Base-by-base conservation (phyloP, 2,888 invertebrate genomes). In the Dryadula phaetusa region DNA sequence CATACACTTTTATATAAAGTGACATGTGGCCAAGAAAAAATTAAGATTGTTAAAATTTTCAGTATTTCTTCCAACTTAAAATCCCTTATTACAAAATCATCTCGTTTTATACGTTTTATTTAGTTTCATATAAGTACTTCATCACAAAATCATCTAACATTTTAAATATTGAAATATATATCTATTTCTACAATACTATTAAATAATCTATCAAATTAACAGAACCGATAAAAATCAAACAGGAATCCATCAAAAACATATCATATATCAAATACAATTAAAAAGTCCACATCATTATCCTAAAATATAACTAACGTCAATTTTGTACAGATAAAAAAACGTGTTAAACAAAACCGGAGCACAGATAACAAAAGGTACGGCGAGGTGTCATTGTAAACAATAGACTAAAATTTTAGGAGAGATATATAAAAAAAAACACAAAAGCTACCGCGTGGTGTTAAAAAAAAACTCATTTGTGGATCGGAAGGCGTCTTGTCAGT, bases 391-490 rank as follows among this genome's bases (percentile, higher is more conserved):
- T 62, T 70, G 54, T 49, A 46, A 56, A 69, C 65, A 71, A 72
- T 70, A 70, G 69, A 60, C 60, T 52, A 69, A 74, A 60, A 42
- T 44, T 44, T 44, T 44, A 16, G 6, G 28, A 16, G 10, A 28
- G 44, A 42, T 28, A 53, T 3, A 16, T 1, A 5, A 37, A 14
- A 69, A 69, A 73, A 74, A 63, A 67, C 73, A 74, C 76, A 77
- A 78, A 76, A 73, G 75, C 76, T 70, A 75, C 75, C 77, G 75
- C 77, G 72, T 75, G 76, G 75, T 77, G 81, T 76, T 77, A 75
- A 77, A 75, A 77, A 86, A 85, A 79, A 82, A 77, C 82, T 85
- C 83, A 86, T 83, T 82, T 75, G 77, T 78, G 79, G 79, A 77
- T 80, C 82, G 75, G 71, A 78, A 81, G 78, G 77, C 76, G 81